A percentile compares a stretch with the other conserved stretches of the same genome.
Evolutionary conservation across 2,888 invertebrate species (phyloP).

Genomic region (Conops quadrifasciatus): DNA sequence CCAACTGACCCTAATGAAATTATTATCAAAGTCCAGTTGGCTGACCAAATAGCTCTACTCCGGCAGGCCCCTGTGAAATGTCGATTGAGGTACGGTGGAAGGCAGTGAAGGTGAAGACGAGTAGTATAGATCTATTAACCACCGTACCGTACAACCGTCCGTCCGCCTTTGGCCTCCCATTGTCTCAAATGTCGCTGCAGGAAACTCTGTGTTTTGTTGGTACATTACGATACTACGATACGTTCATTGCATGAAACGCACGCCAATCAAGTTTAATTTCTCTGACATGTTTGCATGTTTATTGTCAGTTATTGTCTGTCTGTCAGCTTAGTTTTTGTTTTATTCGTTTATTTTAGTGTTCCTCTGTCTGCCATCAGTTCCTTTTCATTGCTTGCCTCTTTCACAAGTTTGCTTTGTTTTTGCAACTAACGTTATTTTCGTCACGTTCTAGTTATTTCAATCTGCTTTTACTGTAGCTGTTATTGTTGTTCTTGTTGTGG

Average conservation of each 20-base stretch:
- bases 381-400: too few relatives aligned
- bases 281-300: constrained; percentile 30
- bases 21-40: constrained; percentile 11
- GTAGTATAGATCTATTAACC: too few relatives aligned
- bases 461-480: too few relatives aligned
- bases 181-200: too few relatives aligned
- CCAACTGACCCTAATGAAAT: constrained; percentile 10
- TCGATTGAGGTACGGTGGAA: neutral
- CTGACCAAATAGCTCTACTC: too few relatives aligned
- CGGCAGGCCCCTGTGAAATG: too few relatives aligned
- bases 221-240: too few relatives aligned
- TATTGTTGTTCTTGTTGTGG: neutral
- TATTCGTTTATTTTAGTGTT: neutral
- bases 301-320: constrained; percentile 8
- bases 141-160: neutral
- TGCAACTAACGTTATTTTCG: neutral
- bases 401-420: neutral
- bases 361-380: neutral
- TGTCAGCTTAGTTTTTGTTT: too few relatives aligned
- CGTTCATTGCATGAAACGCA: constrained; percentile 1
- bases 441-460: neutral
- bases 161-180: too few relatives aligned
- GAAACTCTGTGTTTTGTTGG: too few relatives aligned
- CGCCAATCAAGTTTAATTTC: constrained; percentile 16
- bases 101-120: neutral